Conservation (phyloP, 2,888 invertebrate species). For the Polyploca ridens region DNA sequence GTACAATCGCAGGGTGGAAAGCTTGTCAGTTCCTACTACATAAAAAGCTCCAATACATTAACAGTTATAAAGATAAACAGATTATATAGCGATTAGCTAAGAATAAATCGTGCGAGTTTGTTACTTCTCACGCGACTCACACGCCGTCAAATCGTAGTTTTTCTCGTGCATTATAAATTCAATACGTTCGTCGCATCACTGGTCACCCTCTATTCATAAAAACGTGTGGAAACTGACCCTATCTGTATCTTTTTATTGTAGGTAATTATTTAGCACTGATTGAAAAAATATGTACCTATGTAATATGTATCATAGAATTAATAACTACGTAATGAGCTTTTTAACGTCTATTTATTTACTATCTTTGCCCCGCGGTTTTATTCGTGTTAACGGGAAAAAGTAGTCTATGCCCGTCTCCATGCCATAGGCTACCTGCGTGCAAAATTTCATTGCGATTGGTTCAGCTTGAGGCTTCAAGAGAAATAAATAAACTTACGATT, state of each 20-base stretch:
- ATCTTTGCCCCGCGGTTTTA: too few relatives aligned
- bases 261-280: background rate
- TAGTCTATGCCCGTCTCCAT: too few relatives aligned
- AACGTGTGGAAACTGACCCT: conserved; percentile 67
- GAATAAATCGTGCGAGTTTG: conserved; percentile 57
- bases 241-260: conserved; percentile 23
- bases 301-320: background rate
- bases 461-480: too few relatives aligned
- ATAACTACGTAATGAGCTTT: background rate
- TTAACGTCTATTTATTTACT: too few relatives aligned
- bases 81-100: conserved; percentile 20
- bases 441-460: too few relatives aligned
- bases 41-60: background rate
- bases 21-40: background rate
- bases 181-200: conserved; percentile 75
- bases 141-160: conserved; percentile 74
- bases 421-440: too few relatives aligned
- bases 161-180: conserved; percentile 69
- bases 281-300: background rate
- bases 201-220: conserved; percentile 63
- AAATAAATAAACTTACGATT: too few relatives aligned
- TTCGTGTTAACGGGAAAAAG: too few relatives aligned
- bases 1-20: too few relatives aligned
- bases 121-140: conserved; percentile 72
- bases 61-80: conserved; percentile 11